Conservation (phyloP, 2,797 vertebrate species). For the Triplophysa bombifrons region DNA sequence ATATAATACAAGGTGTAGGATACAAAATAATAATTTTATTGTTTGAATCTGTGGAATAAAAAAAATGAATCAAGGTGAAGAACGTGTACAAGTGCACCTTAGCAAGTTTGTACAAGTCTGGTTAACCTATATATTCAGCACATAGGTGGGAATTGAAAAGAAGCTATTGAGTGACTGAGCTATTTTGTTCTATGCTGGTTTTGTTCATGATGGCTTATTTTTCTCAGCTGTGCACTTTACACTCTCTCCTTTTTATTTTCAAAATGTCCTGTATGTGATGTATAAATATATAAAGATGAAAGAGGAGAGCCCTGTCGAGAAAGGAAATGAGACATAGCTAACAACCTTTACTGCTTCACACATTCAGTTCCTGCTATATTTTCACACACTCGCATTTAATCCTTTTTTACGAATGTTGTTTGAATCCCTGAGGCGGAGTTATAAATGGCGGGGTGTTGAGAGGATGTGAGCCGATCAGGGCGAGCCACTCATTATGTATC, state of each 20-base stretch:
- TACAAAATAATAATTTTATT: not conserved
- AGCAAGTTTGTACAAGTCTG: not conserved
- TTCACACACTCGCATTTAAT: slow-evolving; percentile 29
- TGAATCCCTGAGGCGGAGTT: slow-evolving; percentile 62
- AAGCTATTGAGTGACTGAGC: not conserved
- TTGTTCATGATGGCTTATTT: not conserved
- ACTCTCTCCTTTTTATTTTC: not conserved
- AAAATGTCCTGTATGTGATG: not conserved
- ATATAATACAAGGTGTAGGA: not conserved
- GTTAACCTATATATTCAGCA: not conserved
- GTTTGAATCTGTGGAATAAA: not conserved
- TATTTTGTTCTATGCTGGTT: not conserved
- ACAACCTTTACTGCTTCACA: slow-evolving; percentile 33
- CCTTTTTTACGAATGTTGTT: slow-evolving; percentile 70
- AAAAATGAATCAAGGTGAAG: not conserved
- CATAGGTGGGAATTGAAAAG: not conserved
- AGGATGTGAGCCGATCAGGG: slow-evolving; percentile 71
- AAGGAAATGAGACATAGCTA: slow-evolving; percentile 19
- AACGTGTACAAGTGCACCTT: not conserved
- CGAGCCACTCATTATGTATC: slow-evolving; percentile 55
- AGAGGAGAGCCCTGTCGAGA: slow-evolving; percentile 25
- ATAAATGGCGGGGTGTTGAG: slow-evolving; percentile 69
- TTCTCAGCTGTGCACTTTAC: not conserved
- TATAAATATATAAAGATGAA: slow-evolving; percentile 1
- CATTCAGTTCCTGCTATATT: slow-evolving; percentile 27